phyloP scores from a whole-genome alignment of 1,140 invertebrate species.

The Drosophila dunni region DNA sequence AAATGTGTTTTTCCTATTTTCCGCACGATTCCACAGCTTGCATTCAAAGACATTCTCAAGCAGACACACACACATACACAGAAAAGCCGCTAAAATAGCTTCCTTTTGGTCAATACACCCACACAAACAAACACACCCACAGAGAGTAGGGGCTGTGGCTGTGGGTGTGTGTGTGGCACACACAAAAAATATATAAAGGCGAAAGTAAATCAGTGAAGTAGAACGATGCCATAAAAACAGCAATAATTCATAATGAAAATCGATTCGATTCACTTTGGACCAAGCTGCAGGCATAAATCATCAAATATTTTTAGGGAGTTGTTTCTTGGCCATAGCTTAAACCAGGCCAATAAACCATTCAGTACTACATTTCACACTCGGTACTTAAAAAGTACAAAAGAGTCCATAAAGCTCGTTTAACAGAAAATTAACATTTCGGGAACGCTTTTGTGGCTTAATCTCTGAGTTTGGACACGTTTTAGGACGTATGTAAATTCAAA shows the following conservation, averaged over 20 bases:
- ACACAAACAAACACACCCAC: slow-evolving; percentile 16
- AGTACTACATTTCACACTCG: slow-evolving; percentile 13
- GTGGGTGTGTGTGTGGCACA: neutral
- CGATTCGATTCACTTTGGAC: slow-evolving; percentile 68
- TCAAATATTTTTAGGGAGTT: slow-evolving; percentile 51
- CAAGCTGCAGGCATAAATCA: slow-evolving; percentile 57
- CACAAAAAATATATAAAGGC: slow-evolving; percentile 16
- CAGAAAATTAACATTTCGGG: no score
- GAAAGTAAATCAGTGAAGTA: slow-evolving; percentile 66
- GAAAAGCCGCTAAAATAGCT: slow-evolving; percentile 42
- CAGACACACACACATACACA: slow-evolving; percentile 9
- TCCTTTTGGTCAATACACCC: slow-evolving; percentile 26
- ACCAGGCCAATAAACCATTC: slow-evolving; percentile 41
- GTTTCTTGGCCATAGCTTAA: slow-evolving; percentile 42
- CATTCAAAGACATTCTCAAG: slow-evolving; percentile 57
- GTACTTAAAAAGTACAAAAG: neutral
- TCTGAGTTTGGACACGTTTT: no score
- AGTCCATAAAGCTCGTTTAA: no score
- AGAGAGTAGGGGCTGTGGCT: slow-evolving; percentile 1
- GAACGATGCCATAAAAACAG: slow-evolving; percentile 68
- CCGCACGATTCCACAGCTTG: slow-evolving; percentile 66
- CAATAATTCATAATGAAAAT: slow-evolving; percentile 73
- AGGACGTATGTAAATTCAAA: no score
- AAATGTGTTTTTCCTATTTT: slow-evolving; percentile 66
- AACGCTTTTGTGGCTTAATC: no score